A percentile compares a stretch with the other conserved stretches of the same genome.
phyloP scores from a whole-genome alignment of 2,888 invertebrate species.

The Branchellion lobata region DNA sequence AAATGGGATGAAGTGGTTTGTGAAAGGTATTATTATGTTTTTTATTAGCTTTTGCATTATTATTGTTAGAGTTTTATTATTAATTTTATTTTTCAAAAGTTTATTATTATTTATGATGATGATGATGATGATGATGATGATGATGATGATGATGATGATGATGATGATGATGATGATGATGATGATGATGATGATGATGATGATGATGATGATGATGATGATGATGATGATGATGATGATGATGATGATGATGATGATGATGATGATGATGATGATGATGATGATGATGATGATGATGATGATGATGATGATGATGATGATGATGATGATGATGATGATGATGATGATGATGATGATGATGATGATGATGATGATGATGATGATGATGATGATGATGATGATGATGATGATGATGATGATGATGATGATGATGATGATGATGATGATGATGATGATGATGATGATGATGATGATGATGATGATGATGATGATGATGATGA shows the following conservation, averaged over 20 bases:
- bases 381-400: conserved; percentile 46
- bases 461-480: conserved; percentile 32
- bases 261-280: not conserved
- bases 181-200: conserved; percentile 19
- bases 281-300: not conserved
- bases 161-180: not conserved
- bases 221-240: not conserved
- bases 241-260: not conserved
- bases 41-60: not conserved
- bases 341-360: conserved; percentile 23
- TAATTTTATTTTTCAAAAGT: not conserved
- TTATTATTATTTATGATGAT: too few species aligned
- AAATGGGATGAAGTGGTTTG: not conserved
- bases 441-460: conserved; percentile 42
- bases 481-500: conserved; percentile 8
- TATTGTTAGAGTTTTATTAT: not conserved
- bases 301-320: not conserved
- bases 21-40: not conserved
- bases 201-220: conserved; percentile 27
- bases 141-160: conserved; percentile 15
- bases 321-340: conserved; percentile 18
- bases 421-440: conserved; percentile 45
- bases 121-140: conserved; percentile 3
- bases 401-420: conserved; percentile 43
- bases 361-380: conserved; percentile 37